Conservation (phyloP, 2,113 vertebrate species). For the Reinhardtius hippoglossoides region DNA sequence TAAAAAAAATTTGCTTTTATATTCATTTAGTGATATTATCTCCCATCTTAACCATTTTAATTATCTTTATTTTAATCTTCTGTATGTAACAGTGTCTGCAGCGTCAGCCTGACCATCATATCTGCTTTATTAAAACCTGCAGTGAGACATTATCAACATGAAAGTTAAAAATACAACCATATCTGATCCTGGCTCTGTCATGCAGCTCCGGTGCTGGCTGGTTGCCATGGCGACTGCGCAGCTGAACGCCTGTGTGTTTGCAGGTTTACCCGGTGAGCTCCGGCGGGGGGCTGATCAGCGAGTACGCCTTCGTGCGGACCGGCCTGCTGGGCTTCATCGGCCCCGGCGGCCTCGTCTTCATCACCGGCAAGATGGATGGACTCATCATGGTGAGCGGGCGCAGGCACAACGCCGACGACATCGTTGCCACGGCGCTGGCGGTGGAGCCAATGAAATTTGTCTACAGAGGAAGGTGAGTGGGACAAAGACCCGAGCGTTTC, state of each 20-base stretch:
- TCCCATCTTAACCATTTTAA: neutral
- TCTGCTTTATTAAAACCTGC: neutral
- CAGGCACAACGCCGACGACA: constrained; percentile 97
- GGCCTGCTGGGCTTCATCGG: constrained; percentile 96
- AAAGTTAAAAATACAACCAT: neutral
- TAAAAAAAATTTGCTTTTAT: too few species aligned
- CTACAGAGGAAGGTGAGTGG: constrained; percentile 95
- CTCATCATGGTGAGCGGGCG: constrained; percentile 98
- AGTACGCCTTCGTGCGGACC: constrained; percentile 96
- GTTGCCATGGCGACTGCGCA: constrained; percentile 23
- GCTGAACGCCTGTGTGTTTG: constrained; percentile 30
- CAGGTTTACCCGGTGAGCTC: constrained; percentile 95
- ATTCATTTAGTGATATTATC: too few species aligned
- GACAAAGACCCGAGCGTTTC: neutral
- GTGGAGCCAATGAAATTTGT: constrained; percentile 99
- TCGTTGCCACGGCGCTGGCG: constrained; percentile 95
- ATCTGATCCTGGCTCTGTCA: neutral
- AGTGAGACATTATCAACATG: neutral
- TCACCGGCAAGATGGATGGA: constrained; percentile 99
- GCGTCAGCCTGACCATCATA: too few species aligned
- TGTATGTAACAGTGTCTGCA: too few species aligned
- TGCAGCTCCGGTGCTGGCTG: neutral
- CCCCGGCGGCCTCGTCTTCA: constrained; percentile 96
- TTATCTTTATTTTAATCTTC: neutral
- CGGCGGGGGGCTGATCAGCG: constrained; percentile 92